phyloP scores from a whole-genome alignment of 2,888 invertebrate genomes.

The Dolichopus griseipennis region DNA sequence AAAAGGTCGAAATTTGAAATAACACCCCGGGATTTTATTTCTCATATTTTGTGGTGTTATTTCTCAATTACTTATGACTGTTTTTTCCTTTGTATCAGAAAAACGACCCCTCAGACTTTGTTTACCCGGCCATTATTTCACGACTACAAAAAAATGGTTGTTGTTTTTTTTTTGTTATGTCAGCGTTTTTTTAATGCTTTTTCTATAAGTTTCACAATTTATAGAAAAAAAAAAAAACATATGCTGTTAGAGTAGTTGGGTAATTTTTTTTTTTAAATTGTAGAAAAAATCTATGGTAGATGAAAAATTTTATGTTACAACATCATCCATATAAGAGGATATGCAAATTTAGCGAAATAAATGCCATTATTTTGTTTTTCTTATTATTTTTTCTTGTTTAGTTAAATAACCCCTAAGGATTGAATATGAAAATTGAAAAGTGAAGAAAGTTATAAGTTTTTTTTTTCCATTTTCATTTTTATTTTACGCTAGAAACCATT shows the following conservation, averaged over 20 bases:
- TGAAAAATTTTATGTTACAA: too few species aligned
- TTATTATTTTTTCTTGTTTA: too few species aligned
- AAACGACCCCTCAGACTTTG: too few species aligned
- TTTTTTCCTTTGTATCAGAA: too few species aligned
- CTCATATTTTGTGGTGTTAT: too few species aligned
- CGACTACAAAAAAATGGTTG: too few species aligned
- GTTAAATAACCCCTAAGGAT: not conserved
- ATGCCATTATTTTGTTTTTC: not conserved
- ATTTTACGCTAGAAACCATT: too few species aligned
- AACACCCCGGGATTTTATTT: too few species aligned
- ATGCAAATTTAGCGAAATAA: constrained; percentile 3
- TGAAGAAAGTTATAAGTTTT: constrained; percentile 8
- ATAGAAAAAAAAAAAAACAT: not conserved
- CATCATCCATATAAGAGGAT: not conserved
- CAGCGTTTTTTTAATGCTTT: not conserved
- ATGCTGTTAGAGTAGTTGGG: not conserved
- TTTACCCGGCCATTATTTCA: too few species aligned
- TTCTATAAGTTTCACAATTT: not conserved
- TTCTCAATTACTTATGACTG: too few species aligned
- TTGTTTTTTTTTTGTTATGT: not conserved
- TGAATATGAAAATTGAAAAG: constrained; percentile 10
- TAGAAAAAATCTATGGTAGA: not conserved
- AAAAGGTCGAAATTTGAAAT: too few species aligned
- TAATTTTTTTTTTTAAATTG: not conserved
- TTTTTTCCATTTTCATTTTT: not conserved